A percentile compares a stretch with the other conserved stretches of the same genome.
Conservation (phyloP, 53 echinoderm and acorn worm genomes). For the Antedon mediterranea region DNA sequence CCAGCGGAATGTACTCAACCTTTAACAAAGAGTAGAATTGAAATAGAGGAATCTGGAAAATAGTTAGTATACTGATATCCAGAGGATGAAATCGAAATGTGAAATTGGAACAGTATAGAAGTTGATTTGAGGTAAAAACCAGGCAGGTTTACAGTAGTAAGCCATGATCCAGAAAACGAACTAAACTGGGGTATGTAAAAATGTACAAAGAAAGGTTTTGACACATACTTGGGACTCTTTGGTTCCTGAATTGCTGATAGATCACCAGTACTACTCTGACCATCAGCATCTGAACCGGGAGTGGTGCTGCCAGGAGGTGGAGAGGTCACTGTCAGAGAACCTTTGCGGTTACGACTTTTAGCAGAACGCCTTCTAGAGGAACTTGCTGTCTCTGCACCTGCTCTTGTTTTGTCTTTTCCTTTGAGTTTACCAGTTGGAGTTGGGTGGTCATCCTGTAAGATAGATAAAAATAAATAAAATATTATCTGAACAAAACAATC, state of each 20-base stretch:
- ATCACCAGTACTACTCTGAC: conserved; percentile 88
- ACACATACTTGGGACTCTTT: conserved; percentile 66
- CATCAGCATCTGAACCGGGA: conserved; percentile 87
- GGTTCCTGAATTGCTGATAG: conserved; percentile 68
- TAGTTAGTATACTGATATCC: too few relatives aligned
- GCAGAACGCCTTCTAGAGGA: conserved; percentile 73
- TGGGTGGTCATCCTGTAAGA: conserved; percentile 54
- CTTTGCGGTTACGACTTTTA: conserved; percentile 74
- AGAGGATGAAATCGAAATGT: too few relatives aligned
- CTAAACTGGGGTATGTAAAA: too few relatives aligned
- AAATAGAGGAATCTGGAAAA: too few relatives aligned
- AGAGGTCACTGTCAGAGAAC: conserved; percentile 65
- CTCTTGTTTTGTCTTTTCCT: conserved; percentile 68
- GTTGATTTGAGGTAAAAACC: too few relatives aligned
- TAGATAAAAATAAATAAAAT: too few relatives aligned
- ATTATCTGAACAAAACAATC: too few relatives aligned
- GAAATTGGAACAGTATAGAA: too few relatives aligned
- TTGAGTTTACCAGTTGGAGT: conserved; percentile 81
- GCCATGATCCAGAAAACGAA: too few relatives aligned
- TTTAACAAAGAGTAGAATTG: not conserved
- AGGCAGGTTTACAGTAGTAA: too few relatives aligned
- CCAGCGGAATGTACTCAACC: conserved; percentile 85
- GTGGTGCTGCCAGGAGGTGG: conserved; percentile 93
- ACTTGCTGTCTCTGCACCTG: conserved; percentile 59
- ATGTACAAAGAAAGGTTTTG: too few relatives aligned